Percentiles rank a stretch among this genome's conserved stretches.
phyloP scores from a whole-genome alignment of 2,113 vertebrate species.

The Perca fluviatilis region DNA sequence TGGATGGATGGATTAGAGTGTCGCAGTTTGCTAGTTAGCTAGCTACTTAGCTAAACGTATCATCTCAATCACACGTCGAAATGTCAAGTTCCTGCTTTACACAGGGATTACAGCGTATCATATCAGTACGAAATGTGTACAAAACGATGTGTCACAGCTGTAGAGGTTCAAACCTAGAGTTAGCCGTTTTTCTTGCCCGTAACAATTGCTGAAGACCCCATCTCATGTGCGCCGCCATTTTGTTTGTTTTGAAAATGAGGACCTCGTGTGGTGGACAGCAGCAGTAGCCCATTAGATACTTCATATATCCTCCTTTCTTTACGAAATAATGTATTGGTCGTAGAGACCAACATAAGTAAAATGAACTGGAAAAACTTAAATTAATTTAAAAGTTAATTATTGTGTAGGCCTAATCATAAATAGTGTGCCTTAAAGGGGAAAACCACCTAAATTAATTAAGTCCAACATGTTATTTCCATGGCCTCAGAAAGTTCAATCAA shows the following conservation, averaged over 20 bases:
- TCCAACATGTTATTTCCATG: too few relatives aligned
- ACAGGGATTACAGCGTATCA: not conserved
- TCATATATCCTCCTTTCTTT: too few relatives aligned
- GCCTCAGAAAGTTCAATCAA: too few relatives aligned
- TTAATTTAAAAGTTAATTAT: not conserved
- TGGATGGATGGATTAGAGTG: not conserved
- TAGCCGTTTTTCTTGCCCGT: constrained; percentile 43
- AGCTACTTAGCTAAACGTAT: constrained; percentile 10
- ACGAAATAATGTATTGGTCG: not conserved
- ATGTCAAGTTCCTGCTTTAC: not conserved
- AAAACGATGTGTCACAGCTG: fast-evolving
- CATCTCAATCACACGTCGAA: fast-evolving
- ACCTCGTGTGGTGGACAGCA: constrained; percentile 42
- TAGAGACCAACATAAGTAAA: not conserved
- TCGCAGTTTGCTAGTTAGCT: constrained; percentile 29
- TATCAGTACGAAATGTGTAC: fast-evolving
- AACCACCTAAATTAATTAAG: too few relatives aligned
- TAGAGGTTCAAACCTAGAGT: constrained; percentile 63
- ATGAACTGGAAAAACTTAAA: too few relatives aligned
- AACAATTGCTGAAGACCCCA: constrained; percentile 70
- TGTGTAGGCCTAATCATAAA: not conserved
- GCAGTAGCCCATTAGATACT: too few relatives aligned
- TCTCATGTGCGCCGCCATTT: constrained; percentile 83
- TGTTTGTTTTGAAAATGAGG: constrained; percentile 81
- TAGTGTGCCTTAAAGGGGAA: too few relatives aligned